Evolutionary conservation across 2,113 vertebrate species (phyloP).

Genomic region (Talpa occidentalis): DNA sequence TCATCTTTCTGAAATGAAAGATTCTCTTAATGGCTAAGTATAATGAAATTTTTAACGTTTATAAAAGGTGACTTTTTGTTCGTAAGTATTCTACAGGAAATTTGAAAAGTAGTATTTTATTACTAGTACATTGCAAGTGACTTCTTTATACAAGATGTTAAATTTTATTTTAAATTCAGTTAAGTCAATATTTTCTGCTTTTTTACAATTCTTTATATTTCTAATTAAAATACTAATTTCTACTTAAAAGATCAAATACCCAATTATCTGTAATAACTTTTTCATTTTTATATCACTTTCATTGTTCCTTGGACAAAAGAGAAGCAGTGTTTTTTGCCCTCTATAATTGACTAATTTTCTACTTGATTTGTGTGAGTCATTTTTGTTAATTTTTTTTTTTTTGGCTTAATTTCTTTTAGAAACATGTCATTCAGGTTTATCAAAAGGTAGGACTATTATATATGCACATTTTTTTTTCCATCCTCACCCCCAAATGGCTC

Average conservation of each 20-base stretch:
- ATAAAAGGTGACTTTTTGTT: slow-evolving; percentile 42
- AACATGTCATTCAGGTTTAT: slow-evolving; percentile 99
- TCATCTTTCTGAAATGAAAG: slow-evolving; percentile 1
- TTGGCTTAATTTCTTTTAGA: slow-evolving; percentile 97
- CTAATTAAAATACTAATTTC: neutral
- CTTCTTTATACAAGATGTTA: neutral
- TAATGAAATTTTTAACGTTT: neutral
- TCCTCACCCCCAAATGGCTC: slow-evolving; percentile 86
- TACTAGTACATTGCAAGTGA: neutral
- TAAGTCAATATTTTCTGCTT: slow-evolving; percentile 59
- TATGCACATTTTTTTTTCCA: slow-evolving; percentile 80
- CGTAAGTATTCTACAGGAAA: slow-evolving; percentile 9
- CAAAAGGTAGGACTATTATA: slow-evolving; percentile 98
- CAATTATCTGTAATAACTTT: slow-evolving; percentile 45
- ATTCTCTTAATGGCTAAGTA: neutral
- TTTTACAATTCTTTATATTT: slow-evolving; percentile 11
- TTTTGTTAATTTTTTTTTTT: slow-evolving; percentile 87
- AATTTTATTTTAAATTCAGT: slow-evolving; percentile 9
- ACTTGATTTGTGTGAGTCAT: slow-evolving; percentile 80
- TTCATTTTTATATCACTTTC: slow-evolving; percentile 54
- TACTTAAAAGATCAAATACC: slow-evolving; percentile 44
- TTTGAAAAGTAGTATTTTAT: slow-evolving; percentile 1
- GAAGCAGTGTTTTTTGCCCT: slow-evolving; percentile 63
- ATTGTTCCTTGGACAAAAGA: slow-evolving; percentile 68
- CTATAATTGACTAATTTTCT: slow-evolving; percentile 82